A percentile compares a stretch with the other conserved stretches of the same genome.
Conservation (phyloP, 1,140 invertebrate genomes). For the Cryptotermes secundus region DNA sequence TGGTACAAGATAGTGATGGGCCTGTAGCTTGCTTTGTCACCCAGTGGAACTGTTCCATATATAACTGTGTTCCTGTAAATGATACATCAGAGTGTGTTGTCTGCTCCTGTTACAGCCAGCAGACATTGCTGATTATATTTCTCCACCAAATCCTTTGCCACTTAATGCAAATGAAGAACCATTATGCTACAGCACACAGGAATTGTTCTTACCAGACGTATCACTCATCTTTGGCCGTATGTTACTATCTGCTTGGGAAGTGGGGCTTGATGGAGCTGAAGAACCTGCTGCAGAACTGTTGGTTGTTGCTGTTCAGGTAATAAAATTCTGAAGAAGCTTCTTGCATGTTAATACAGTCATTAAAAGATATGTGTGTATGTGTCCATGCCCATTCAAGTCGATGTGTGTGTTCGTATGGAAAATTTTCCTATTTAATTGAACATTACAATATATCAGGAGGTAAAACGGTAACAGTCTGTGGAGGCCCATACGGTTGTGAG, state of each 20-base stretch:
- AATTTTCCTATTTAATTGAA: too few relatives aligned
- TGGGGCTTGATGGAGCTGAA: slow-evolving; percentile 74
- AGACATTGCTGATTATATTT: slow-evolving; percentile 30
- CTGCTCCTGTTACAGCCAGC: slow-evolving; percentile 8
- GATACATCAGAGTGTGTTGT: not conserved
- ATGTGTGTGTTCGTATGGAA: too few relatives aligned
- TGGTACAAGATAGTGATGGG: too few relatives aligned
- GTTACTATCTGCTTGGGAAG: slow-evolving; percentile 79
- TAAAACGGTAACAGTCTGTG: too few relatives aligned
- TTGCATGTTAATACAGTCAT: too few relatives aligned
- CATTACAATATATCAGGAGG: too few relatives aligned
- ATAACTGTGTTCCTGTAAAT: not conserved
- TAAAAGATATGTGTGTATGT: too few relatives aligned
- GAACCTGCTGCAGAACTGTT: slow-evolving; percentile 73
- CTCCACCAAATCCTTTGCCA: not conserved
- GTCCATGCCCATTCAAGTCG: too few relatives aligned
- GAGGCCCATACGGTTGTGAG: too few relatives aligned
- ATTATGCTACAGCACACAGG: slow-evolving; percentile 60
- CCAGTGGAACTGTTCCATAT: not conserved
- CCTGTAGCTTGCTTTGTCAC: slow-evolving; percentile 50
- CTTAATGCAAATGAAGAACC: slow-evolving; percentile 49
- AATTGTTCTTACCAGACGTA: slow-evolving; percentile 71
- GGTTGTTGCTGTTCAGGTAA: slow-evolving; percentile 67
- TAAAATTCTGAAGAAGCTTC: too few relatives aligned
- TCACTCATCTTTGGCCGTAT: slow-evolving; percentile 75